phyloP scores from a whole-genome alignment of 2,888 invertebrate species.

The Dexiosoma caninum region DNA sequence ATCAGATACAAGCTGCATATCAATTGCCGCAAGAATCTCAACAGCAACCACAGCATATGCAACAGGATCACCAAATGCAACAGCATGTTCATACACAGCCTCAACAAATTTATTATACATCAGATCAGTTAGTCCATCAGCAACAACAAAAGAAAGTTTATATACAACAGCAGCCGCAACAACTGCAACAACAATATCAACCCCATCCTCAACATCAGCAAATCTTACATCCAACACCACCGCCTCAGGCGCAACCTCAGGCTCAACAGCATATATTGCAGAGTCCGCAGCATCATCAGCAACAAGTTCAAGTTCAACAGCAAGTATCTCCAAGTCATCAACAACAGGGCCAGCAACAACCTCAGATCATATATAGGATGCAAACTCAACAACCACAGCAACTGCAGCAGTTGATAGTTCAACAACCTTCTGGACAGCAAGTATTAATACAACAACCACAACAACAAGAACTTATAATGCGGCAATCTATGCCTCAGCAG shows the following conservation, averaged over 20 bases:
- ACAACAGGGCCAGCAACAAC: constrained; percentile 69
- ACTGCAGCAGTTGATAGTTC: constrained; percentile 69
- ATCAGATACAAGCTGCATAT: constrained; percentile 62
- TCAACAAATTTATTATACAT: constrained; percentile 74
- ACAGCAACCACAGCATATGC: constrained; percentile 67
- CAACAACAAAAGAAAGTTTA: constrained; percentile 67
- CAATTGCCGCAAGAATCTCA: constrained; percentile 66
- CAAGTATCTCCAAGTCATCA: constrained; percentile 57
- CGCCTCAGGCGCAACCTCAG: constrained; percentile 67
- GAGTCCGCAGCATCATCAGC: constrained; percentile 69
- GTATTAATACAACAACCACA: constrained; percentile 75
- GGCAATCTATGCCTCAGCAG: constrained; percentile 73
- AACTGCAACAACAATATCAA: constrained; percentile 65
- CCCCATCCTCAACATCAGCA: constrained; percentile 63
- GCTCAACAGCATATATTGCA: constrained; percentile 68
- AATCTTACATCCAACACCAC: constrained; percentile 59
- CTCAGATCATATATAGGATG: constrained; percentile 72
- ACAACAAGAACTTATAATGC: constrained; percentile 76
- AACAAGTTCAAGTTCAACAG: constrained; percentile 66
- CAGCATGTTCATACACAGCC: constrained; percentile 70
- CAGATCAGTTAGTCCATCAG: constrained; percentile 72
- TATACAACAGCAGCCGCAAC: constrained; percentile 67
- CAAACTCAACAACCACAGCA: constrained; percentile 65
- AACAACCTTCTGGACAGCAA: constrained; percentile 72
- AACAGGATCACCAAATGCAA: constrained; percentile 70